Evolutionary conservation across 2,113 vertebrate species (phyloP).

Genomic region (Lampris megalopsis): DNA sequence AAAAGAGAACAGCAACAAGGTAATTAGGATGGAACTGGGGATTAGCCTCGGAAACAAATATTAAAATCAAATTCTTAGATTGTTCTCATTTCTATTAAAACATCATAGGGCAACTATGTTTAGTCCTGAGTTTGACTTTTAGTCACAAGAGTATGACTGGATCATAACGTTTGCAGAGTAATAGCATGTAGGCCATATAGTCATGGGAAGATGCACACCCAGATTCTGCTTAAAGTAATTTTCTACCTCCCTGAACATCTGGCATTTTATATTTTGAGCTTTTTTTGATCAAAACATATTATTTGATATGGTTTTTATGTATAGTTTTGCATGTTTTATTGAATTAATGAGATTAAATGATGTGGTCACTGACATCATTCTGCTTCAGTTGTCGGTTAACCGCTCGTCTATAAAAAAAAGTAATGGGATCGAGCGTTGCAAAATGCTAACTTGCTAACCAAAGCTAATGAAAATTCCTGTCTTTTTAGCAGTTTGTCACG

Average conservation of each 20-base stretch:
- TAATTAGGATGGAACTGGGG: slow-evolving; percentile 28
- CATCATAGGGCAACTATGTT: slow-evolving; percentile 64
- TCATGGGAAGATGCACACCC: slow-evolving; percentile 37
- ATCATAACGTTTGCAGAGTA: slow-evolving; percentile 57
- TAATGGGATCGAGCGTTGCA: no score
- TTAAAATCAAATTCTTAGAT: slow-evolving; percentile 45
- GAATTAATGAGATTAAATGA: background rate
- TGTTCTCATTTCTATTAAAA: slow-evolving; percentile 42
- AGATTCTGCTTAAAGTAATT: slow-evolving; percentile 30
- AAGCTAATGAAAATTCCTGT: no score
- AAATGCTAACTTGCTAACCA: no score
- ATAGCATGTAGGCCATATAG: slow-evolving; percentile 44
- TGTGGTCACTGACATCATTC: no score
- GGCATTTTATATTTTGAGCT: slow-evolving; percentile 13
- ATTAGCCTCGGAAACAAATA: slow-evolving; percentile 17
- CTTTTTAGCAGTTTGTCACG: no score
- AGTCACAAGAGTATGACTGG: slow-evolving; percentile 56
- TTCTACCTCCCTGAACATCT: slow-evolving; percentile 5
- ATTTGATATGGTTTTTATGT: background rate
- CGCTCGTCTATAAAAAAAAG: no score
- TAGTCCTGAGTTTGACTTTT: slow-evolving; percentile 60
- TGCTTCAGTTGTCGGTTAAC: no score
- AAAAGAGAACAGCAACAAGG: background rate
- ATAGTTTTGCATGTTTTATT: background rate
- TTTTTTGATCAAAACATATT: background rate